Percentiles rank a stretch among this genome's conserved stretches.
Evolutionary conservation across 2,113 vertebrate species (phyloP).

Genomic region (Calidris pygmaea): DNA sequence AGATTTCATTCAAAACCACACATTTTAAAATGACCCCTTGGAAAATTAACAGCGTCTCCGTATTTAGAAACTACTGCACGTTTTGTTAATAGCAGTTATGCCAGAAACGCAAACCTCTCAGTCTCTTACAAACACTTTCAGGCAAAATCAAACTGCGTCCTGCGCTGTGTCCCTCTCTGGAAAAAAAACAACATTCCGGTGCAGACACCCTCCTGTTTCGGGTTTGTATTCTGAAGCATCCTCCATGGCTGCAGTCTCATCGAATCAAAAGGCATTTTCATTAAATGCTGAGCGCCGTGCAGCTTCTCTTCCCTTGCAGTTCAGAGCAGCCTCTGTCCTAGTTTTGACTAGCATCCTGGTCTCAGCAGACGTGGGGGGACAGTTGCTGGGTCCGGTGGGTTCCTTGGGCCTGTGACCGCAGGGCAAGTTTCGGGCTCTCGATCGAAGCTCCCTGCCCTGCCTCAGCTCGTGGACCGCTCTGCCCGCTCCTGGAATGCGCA

Average conservation of each 20-base stretch:
- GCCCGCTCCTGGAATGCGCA: fast-evolving
- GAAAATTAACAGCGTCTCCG: background rate
- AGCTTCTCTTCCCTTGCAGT: background rate
- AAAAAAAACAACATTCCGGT: background rate
- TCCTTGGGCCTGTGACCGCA: background rate
- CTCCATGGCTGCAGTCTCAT: background rate
- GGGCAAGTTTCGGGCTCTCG: background rate
- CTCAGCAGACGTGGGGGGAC: background rate
- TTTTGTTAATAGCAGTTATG: background rate
- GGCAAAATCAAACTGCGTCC: background rate
- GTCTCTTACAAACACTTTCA: background rate
- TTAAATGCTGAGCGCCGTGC: background rate
- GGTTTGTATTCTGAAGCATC: background rate
- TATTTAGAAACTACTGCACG: background rate
- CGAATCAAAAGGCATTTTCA: background rate
- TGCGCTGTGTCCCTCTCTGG: background rate
- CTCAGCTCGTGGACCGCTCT: background rate
- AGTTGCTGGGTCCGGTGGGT: background rate
- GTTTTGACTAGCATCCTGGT: background rate
- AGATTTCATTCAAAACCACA: background rate
- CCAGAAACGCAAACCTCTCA: background rate
- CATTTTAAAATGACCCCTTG: background rate
- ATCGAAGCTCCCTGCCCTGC: background rate
- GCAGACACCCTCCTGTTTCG: background rate
- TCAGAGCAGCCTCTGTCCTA: background rate